A percentile compares a stretch with the other conserved stretches of the same genome.
Evolutionary conservation across 1,140 invertebrate genomes (phyloP).

Genomic region (Ridgeia piscesae): DNA sequence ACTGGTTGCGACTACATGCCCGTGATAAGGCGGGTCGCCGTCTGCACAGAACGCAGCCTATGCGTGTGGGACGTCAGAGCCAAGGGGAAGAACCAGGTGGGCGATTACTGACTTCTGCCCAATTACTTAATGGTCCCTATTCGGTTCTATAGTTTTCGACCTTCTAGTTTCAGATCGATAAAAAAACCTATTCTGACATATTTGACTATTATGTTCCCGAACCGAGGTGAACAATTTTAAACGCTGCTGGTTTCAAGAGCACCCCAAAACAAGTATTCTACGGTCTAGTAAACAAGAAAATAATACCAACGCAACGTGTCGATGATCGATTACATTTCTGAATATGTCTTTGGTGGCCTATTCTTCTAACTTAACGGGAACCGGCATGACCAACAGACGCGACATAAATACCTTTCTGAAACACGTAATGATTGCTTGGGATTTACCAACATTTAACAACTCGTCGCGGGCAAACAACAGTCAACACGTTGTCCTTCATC

Average conservation of each 20-base stretch:
- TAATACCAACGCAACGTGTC: not conserved
- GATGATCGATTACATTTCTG: not conserved
- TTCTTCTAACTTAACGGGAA: not conserved
- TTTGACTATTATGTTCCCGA: no score
- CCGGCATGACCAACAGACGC: not conserved
- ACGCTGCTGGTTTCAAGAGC: no score
- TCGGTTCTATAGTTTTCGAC: no score
- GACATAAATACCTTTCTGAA: not conserved
- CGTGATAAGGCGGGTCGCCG: constrained; percentile 44
- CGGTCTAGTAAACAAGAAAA: no score
- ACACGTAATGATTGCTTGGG: no score
- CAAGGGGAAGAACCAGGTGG: constrained; percentile 54
- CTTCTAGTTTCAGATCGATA: no score
- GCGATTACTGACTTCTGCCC: not conserved
- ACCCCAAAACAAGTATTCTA: no score
- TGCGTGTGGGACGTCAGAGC: constrained; percentile 52
- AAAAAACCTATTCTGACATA: no score
- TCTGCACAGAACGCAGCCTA: constrained; percentile 53
- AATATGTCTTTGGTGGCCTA: not conserved
- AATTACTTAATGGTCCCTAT: no score
- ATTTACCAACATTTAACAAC: not conserved
- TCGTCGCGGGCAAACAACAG: not conserved
- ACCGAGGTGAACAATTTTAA: no score
- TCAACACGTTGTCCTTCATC: not conserved
- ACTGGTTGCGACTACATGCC: constrained; percentile 55